Evolutionary conservation across 2,113 vertebrate species (phyloP), one percentile per base, ranked within the genome.

Genomic region (Cinclus mexicanus): DNA sequence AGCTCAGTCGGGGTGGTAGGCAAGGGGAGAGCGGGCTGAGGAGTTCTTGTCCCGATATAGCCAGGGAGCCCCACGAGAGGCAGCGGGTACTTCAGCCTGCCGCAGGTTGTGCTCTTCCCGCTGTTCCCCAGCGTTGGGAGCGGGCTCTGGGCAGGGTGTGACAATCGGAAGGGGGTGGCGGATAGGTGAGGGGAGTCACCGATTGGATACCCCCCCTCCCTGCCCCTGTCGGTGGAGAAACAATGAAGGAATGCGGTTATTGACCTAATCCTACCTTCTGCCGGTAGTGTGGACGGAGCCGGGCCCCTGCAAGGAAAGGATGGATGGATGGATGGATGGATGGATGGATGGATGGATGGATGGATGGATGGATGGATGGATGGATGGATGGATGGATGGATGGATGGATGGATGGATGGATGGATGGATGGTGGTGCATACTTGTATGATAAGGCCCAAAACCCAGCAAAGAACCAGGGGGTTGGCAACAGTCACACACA

Each of bases 401-500:
- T 2, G 52, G 61, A 56, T 0, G 39, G 64, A 44, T 0, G 33
- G 77, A 46, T 0, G n/a, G n/a, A 55, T 0, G 41, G 64, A 44
- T 0, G 23, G 77, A 47, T 0, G 3, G n/a, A 52, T 18, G 21
- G 12, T 33, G 47, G 26, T 15, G 25, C 20, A 46, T 39, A 20
- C 20, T 39, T 59, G 33, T 44, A 37, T 1, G 1, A 61, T 29
- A 11, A 21, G 14, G 33, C 10, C 33, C 4, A 6, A 63, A n/a
- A 52, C 15, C 22, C 41, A 29, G 56, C 2, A 6, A 55, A 59
- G 39, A 60, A 52, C 15, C 8, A 11, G 9, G 18, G 14, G 3
- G 0, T 20, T 47, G 67, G 23, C 49, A 68, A 0, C 29, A 8
- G 3, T 24, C 2, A 1, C 3, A 2, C 0, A 0, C 7, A 23